These are phyloP conservation scores for Porites lobata DNA, from an alignment of 92 coral and sea anemone genomes.

Conservation along the genomic window DNA sequence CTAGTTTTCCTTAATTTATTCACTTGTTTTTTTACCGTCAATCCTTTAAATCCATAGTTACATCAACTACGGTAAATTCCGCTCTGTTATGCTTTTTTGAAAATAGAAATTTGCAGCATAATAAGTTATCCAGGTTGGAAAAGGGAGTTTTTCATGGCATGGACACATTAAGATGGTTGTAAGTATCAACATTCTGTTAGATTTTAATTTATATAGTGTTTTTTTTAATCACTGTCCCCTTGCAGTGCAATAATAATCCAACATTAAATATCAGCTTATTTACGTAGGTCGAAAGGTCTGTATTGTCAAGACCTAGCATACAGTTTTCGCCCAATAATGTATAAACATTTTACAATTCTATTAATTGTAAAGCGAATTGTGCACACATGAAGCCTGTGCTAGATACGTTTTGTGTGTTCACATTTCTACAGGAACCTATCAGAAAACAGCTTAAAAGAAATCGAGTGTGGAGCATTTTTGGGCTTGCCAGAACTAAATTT, in stretches of 20 bases:
- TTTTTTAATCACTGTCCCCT: not conserved
- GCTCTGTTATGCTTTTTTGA: not conserved
- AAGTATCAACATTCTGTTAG: not conserved
- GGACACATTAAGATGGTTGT: not conserved
- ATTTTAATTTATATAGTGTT: not conserved
- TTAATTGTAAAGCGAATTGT: too few relatives aligned
- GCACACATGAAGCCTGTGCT: not conserved
- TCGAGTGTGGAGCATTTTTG: not conserved
- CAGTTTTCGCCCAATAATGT: too few relatives aligned
- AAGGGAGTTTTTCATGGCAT: not conserved
- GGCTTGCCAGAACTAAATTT: not conserved
- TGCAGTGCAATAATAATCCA: too few relatives aligned
- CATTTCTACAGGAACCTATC: not conserved
- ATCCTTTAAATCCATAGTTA: too few relatives aligned
- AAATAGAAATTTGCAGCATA: not conserved
- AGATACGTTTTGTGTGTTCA: not conserved
- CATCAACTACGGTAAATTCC: too few relatives aligned
- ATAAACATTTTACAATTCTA: too few relatives aligned
- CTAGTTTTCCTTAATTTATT: too few relatives aligned
- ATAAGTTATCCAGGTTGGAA: not conserved
- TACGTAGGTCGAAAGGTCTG: too few relatives aligned
- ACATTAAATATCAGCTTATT: too few relatives aligned
- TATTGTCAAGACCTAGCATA: too few relatives aligned
- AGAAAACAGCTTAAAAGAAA: not conserved
- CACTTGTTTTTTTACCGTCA: too few relatives aligned